Conservation (phyloP, 2,888 invertebrate species). For the Limnephilus marmoratus region DNA sequence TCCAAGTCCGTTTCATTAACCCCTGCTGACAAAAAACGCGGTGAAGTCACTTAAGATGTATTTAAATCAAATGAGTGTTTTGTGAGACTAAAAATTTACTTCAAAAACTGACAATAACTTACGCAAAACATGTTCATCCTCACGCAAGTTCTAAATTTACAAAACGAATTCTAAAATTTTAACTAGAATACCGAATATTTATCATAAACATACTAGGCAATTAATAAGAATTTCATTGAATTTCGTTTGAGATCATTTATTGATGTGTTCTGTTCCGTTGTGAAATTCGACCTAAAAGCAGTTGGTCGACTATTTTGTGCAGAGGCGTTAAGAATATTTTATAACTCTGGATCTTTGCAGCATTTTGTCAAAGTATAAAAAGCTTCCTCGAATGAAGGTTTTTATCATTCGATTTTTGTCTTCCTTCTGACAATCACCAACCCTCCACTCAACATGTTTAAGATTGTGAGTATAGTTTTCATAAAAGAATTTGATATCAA, state of each 20-base stretch:
- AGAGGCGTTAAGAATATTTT: conserved; percentile 17
- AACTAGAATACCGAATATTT: neutral
- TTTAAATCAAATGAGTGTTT: neutral
- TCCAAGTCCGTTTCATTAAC: neutral
- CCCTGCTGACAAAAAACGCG: neutral
- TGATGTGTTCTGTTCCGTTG: neutral
- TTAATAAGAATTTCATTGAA: neutral
- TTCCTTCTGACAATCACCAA: conserved; percentile 60
- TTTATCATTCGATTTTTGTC: conserved; percentile 59
- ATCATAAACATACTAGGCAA: neutral
- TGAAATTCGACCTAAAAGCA: conserved; percentile 11
- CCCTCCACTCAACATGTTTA: conserved; percentile 71
- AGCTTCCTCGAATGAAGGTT: neutral
- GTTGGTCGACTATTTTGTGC: conserved; percentile 3
- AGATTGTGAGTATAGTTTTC: conserved; percentile 71
- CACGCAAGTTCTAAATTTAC: neutral
- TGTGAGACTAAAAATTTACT: neutral
- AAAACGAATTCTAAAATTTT: neutral
- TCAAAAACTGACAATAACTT: neutral
- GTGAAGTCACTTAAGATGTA: neutral
- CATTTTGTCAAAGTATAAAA: conserved; percentile 51
- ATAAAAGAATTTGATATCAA: neutral
- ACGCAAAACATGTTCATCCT: neutral
- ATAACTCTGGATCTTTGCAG: neutral
- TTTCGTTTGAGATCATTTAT: neutral